Conservation (phyloP, 2,113 vertebrate species). For the Cyprinodon variegatus region DNA sequence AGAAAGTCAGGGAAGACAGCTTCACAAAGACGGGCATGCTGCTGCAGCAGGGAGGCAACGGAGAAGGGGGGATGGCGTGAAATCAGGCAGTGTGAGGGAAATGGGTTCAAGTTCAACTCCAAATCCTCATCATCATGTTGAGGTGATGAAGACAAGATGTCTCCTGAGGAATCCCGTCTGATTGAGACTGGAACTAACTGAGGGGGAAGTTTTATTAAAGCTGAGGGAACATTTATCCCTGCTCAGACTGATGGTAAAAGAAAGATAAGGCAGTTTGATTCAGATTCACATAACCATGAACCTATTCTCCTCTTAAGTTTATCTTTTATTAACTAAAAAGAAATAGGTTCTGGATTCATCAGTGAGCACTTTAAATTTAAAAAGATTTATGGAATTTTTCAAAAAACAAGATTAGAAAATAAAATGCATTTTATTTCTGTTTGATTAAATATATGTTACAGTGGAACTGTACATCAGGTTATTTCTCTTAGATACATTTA, state of each 20-base stretch:
- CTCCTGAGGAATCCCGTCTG: constrained; percentile 22
- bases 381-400: not conserved
- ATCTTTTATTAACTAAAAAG: not conserved
- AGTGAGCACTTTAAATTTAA: not conserved
- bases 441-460: not conserved
- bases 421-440: not conserved
- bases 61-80: constrained; percentile 47
- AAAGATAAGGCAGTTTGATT: not conserved
- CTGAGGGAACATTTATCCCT: not conserved
- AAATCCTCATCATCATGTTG: constrained; percentile 54
- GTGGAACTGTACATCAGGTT: not conserved
- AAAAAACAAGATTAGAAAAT: not conserved
- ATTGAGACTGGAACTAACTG: not conserved
- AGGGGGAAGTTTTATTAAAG: not conserved
- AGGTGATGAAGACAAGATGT: constrained; percentile 49
- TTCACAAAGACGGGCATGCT: constrained; percentile 70
- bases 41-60: constrained; percentile 11
- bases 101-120: constrained; percentile 76
- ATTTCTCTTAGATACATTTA: not conserved
- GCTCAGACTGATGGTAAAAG: not conserved
- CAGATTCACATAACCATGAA: not conserved
- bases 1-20: constrained; percentile 78
- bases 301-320: not conserved
- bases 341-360: not conserved
- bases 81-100: constrained; percentile 59